Conservation (phyloP, 2,113 vertebrate species). For the Cyprinodon variegatus region DNA sequence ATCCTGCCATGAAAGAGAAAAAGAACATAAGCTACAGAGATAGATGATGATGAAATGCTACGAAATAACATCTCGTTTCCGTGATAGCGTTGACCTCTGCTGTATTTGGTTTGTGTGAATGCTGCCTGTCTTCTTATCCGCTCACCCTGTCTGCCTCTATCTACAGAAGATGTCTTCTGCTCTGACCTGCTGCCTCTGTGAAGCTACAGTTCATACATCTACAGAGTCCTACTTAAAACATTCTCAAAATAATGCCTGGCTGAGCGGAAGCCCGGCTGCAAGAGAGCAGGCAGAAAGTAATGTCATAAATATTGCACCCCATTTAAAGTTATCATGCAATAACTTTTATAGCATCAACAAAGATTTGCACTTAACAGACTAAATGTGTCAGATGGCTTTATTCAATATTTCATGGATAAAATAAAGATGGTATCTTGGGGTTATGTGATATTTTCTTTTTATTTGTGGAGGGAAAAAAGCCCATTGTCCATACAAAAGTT, state of each 20-base stretch:
- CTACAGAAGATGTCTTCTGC: conserved; percentile 15
- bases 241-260: conserved; percentile 13
- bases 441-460: neutral
- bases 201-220: conserved; percentile 33
- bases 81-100: conserved; percentile 69
- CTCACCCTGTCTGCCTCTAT: conserved; percentile 37
- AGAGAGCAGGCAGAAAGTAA: conserved; percentile 1
- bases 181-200: conserved; percentile 26
- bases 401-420: neutral
- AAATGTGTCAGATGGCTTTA: neutral
- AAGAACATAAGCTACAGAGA: conserved; percentile 53
- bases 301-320: neutral
- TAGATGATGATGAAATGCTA: conserved; percentile 71
- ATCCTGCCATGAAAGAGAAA: conserved; percentile 65
- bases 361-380: conserved; percentile 7
- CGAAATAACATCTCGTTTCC: conserved; percentile 63
- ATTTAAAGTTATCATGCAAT: neutral
- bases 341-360: neutral
- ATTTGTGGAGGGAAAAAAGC: neutral
- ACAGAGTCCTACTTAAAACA: neutral
- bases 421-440: neutral
- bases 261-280: neutral
- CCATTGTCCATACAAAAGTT: neutral
- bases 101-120: conserved; percentile 48
- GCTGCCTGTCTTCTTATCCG: conserved; percentile 47